Evolutionary conservation across 2,797 vertebrate genomes (phyloP).

Genomic region (Tokudaia muenninki): DNA sequence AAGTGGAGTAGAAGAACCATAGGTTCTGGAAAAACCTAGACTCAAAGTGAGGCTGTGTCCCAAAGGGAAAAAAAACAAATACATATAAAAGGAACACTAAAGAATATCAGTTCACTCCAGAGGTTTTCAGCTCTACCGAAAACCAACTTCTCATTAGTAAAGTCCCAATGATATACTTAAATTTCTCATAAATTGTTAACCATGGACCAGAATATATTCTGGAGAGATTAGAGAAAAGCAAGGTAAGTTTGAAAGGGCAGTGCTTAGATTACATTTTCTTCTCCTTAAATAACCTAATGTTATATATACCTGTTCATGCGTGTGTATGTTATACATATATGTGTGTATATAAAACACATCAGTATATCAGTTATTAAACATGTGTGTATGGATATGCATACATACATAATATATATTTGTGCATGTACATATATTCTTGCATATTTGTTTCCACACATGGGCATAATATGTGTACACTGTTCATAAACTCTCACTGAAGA

Average conservation of each 20-base stretch:
- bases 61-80: neutral
- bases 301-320: neutral
- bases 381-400: neutral
- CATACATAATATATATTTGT: neutral
- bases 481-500: neutral
- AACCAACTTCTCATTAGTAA: slow-evolving; percentile 10
- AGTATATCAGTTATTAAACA: neutral
- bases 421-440: neutral
- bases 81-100: neutral
- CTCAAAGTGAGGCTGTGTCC: neutral
- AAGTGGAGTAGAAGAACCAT: neutral
- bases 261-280: neutral
- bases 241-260: neutral
- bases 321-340: neutral
- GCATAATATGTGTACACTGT: neutral
- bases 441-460: neutral
- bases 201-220: neutral
- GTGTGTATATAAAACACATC: neutral
- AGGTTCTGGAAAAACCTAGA: neutral
- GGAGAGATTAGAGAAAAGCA: neutral
- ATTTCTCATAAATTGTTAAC: slow-evolving; percentile 11
- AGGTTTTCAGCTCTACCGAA: neutral
- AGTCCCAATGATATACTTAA: slow-evolving; percentile 37
- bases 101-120: neutral
- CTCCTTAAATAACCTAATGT: neutral